phyloP scores from a whole-genome alignment of 2,797 vertebrate species.

The Pempheris klunzingeri region DNA sequence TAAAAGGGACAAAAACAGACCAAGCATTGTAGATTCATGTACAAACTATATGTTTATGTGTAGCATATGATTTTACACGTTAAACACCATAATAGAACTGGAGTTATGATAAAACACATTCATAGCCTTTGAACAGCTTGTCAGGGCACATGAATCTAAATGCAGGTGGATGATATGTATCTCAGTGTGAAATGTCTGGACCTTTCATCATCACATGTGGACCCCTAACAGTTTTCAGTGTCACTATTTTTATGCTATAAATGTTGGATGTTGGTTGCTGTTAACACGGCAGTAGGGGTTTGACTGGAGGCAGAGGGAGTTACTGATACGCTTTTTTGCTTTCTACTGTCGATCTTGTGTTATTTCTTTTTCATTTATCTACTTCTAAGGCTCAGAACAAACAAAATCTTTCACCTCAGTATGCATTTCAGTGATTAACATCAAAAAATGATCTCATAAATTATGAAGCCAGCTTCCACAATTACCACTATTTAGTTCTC shows the following conservation, averaged over 20 bases:
- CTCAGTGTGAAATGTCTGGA: slow-evolving; percentile 8
- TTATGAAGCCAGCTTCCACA: slow-evolving; percentile 7
- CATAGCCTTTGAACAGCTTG: slow-evolving; percentile 4
- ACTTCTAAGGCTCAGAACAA: not conserved
- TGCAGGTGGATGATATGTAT: slow-evolving; percentile 4
- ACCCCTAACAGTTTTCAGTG: slow-evolving; percentile 15
- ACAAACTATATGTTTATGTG: not conserved
- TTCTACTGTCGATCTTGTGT: too few relatives aligned
- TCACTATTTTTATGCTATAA: not conserved
- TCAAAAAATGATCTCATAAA: slow-evolving; percentile 24
- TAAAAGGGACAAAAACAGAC: not conserved
- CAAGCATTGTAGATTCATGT: not conserved
- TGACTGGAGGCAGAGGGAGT: not conserved
- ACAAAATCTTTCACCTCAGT: not conserved
- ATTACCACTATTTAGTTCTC: slow-evolving; percentile 1
- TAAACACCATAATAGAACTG: not conserved
- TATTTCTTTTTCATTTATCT: not conserved
- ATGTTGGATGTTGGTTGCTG: slow-evolving; percentile 2
- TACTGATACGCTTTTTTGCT: not conserved
- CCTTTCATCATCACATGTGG: slow-evolving; percentile 23
- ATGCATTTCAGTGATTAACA: not conserved
- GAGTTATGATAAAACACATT: slow-evolving; percentile 2
- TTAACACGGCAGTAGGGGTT: not conserved
- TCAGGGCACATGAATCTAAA: slow-evolving; percentile 3
- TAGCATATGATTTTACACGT: not conserved